Conservation (phyloP, 1,140 invertebrate genomes). For the Sesamia nonagrioides region DNA sequence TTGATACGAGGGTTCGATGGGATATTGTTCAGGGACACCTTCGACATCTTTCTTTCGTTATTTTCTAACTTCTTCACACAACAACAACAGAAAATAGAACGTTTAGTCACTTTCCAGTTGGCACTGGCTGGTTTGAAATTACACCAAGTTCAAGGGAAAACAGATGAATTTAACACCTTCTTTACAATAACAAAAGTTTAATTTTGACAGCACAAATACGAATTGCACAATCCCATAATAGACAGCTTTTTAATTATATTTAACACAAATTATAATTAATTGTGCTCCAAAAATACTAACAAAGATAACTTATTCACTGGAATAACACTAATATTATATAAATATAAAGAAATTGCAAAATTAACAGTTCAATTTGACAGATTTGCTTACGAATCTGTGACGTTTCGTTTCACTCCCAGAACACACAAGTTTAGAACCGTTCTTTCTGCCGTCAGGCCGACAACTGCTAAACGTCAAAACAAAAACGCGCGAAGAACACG, state of each 20-base stretch:
- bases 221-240: constrained; percentile 71
- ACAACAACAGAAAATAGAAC: constrained; percentile 60
- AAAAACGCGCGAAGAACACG: constrained; percentile 68
- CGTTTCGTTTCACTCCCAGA: constrained; percentile 78
- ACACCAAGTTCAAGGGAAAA: constrained; percentile 66
- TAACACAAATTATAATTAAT: neutral
- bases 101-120: constrained; percentile 59
- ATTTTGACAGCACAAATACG: constrained; percentile 67
- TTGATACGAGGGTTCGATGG: constrained; percentile 83
- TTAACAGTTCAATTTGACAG: constrained; percentile 63
- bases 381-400: constrained; percentile 61
- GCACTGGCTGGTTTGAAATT: constrained; percentile 63
- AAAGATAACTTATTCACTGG: neutral
- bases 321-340: neutral
- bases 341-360: constrained; percentile 40
- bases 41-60: constrained; percentile 80
- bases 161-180: constrained; percentile 64
- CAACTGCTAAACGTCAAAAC: constrained; percentile 71
- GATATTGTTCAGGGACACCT: constrained; percentile 82
- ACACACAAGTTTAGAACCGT: constrained; percentile 54
- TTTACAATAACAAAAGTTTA: constrained; percentile 65
- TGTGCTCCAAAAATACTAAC: neutral
- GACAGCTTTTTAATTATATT: constrained; percentile 20
- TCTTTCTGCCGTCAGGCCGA: constrained; percentile 66
- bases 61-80: constrained; percentile 49